Conservation (phyloP, 1,140 invertebrate species). For the Philaenus spumarius region DNA sequence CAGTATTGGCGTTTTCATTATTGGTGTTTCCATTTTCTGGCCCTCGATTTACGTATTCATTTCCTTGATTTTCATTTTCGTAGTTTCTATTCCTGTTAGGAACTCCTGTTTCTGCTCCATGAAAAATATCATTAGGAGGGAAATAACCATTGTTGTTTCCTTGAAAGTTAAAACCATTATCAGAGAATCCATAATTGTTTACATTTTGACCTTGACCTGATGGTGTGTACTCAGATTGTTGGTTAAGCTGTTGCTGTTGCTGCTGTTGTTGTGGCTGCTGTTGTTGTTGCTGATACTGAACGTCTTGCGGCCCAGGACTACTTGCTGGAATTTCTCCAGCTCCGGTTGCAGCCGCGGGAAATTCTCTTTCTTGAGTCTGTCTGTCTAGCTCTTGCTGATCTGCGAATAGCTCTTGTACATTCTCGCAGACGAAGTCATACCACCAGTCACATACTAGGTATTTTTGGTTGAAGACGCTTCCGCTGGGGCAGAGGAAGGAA, state of each 20-base stretch:
- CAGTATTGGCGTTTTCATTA: not conserved
- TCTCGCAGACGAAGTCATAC: conserved; percentile 74
- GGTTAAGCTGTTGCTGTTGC: no score
- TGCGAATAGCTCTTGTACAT: conserved; percentile 57
- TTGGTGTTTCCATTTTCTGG: not conserved
- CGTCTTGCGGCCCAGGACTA: no score
- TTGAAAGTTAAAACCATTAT: not conserved
- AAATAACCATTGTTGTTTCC: conserved; percentile 1
- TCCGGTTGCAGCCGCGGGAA: no score
- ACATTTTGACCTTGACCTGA: not conserved
- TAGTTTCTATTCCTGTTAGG: not conserved
- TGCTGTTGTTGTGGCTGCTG: no score
- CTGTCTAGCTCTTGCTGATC: conserved; percentile 66
- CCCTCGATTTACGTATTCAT: not conserved
- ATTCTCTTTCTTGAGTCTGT: not conserved
- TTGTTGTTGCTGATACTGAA: no score
- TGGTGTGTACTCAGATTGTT: not conserved
- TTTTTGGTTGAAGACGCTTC: conserved; percentile 79
- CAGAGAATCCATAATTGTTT: not conserved
- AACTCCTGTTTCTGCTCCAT: conserved; percentile 12
- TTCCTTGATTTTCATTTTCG: not conserved
- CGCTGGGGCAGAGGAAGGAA: conserved; percentile 77
- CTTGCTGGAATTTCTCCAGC: no score
- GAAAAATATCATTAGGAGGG: conserved; percentile 13
- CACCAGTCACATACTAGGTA: conserved; percentile 81